A percentile compares a stretch with the other conserved stretches of the same genome.
phyloP scores from a whole-genome alignment of 2,888 invertebrate species.

The Lochmaea crataegi region DNA sequence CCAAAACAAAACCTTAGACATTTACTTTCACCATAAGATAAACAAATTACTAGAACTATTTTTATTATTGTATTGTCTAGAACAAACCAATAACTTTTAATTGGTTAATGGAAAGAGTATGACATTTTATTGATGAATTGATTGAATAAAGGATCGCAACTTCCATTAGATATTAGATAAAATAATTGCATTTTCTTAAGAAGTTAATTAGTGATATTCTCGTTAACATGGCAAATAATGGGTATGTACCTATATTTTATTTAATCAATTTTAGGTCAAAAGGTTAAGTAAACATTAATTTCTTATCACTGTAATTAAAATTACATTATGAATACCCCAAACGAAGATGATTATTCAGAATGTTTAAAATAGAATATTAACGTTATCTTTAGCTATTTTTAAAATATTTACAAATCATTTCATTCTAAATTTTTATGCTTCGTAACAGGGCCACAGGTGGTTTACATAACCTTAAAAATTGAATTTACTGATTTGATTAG shows the following conservation, averaged over 20 bases:
- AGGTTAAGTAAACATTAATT: conserved; percentile 4
- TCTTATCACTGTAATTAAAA: conserved; percentile 2
- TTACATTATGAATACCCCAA: conserved; percentile 4
- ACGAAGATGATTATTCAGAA: not conserved
- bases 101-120: not conserved
- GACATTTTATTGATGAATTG: not conserved
- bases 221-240: conserved; percentile 6
- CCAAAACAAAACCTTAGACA: not conserved
- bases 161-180: too few relatives aligned
- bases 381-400: not conserved
- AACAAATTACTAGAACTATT: not conserved
- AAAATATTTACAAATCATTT: not conserved
- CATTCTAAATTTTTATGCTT: not conserved
- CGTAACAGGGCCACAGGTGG: not conserved
- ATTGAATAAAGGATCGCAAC: not conserved
- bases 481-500: not conserved
- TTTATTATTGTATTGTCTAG: not conserved
- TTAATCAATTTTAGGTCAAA: not conserved
- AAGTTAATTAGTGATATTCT: conserved; percentile 5
- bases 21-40: not conserved
- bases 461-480: conserved; percentile 21
- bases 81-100: not conserved
- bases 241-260: conserved; percentile 4
- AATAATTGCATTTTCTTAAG: not conserved
- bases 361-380: conserved; percentile 1